Conservation (phyloP, 1,140 invertebrate species). For the Drosophila guanche region DNA sequence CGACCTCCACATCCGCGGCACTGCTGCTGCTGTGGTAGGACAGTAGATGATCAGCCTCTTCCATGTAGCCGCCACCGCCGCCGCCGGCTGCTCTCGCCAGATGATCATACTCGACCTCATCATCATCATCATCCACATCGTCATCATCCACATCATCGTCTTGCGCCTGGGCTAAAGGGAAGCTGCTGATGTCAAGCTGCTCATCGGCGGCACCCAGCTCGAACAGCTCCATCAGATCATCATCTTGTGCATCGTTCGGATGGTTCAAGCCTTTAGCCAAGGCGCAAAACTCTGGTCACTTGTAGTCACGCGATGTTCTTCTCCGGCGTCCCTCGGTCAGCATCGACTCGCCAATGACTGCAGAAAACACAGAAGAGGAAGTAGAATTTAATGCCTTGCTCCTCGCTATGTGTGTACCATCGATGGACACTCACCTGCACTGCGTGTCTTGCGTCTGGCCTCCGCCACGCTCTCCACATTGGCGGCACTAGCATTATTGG, state of each 20-base stretch:
- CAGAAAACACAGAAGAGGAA: not conserved
- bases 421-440: constrained; percentile 85
- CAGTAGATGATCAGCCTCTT: constrained; percentile 46
- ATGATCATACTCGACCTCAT: constrained; percentile 30
- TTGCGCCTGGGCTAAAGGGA: constrained; percentile 79
- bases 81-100: constrained; percentile 31
- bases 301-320: constrained; percentile 85
- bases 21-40: constrained; percentile 58
- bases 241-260: constrained; percentile 56
- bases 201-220: constrained; percentile 56
- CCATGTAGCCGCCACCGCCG: constrained; percentile 25
- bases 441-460: constrained; percentile 86
- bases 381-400: not conserved
- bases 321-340: constrained; percentile 82
- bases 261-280: constrained; percentile 78
- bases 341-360: constrained; percentile 75
- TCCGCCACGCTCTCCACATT: constrained; percentile 71
- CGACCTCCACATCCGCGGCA: constrained; percentile 42
- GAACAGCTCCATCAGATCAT: constrained; percentile 65
- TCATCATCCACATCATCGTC: constrained; percentile 50
- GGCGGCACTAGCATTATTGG: constrained; percentile 27
- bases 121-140: constrained; percentile 20
- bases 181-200: constrained; percentile 50
- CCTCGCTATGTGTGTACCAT: not conserved
- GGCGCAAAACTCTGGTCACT: constrained; percentile 85